Evolutionary conservation across 2,797 vertebrate species (phyloP).

Genomic region (Sylvilagus floridanus): DNA sequence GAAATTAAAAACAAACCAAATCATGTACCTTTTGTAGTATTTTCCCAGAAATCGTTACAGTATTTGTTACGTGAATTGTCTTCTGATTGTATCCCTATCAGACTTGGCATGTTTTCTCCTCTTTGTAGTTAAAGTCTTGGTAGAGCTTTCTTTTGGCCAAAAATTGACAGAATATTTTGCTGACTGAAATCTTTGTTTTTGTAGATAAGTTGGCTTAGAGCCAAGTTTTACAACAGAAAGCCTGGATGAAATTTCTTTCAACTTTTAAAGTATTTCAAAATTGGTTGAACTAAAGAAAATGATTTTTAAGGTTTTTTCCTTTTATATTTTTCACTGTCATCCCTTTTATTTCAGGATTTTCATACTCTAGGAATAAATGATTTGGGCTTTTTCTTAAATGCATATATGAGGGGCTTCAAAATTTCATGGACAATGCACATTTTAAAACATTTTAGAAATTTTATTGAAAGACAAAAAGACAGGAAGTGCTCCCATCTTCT

Average conservation of each 20-base stretch:
- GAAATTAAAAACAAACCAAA: background rate
- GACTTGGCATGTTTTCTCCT: slow-evolving; percentile 35
- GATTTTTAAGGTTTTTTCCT: slow-evolving; percentile 13
- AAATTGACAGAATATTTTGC: slow-evolving; percentile 67
- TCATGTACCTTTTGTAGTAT: background rate
- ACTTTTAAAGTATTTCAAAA: slow-evolving; percentile 39
- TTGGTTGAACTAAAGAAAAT: slow-evolving; percentile 11
- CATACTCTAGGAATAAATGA: background rate
- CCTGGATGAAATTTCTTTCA: slow-evolving; percentile 30
- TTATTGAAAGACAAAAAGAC: too few species aligned
- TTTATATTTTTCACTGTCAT: background rate
- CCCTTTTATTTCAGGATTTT: background rate
- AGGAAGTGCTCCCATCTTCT: too few species aligned
- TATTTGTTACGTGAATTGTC: slow-evolving; percentile 28
- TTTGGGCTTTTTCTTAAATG: background rate
- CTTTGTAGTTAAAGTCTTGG: slow-evolving; percentile 33
- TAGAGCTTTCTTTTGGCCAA: slow-evolving; percentile 62
- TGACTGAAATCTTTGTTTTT: slow-evolving; percentile 52
- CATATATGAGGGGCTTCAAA: background rate
- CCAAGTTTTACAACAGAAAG: slow-evolving; percentile 1
- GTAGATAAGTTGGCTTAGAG: slow-evolving; percentile 22
- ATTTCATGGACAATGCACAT: too few species aligned
- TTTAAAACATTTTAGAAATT: too few species aligned
- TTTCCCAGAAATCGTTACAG: background rate
- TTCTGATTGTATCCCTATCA: background rate